These are phyloP conservation scores for Argentina silus DNA, from an alignment of 2,797 vertebrate genomes.

Conservation along the genomic window DNA sequence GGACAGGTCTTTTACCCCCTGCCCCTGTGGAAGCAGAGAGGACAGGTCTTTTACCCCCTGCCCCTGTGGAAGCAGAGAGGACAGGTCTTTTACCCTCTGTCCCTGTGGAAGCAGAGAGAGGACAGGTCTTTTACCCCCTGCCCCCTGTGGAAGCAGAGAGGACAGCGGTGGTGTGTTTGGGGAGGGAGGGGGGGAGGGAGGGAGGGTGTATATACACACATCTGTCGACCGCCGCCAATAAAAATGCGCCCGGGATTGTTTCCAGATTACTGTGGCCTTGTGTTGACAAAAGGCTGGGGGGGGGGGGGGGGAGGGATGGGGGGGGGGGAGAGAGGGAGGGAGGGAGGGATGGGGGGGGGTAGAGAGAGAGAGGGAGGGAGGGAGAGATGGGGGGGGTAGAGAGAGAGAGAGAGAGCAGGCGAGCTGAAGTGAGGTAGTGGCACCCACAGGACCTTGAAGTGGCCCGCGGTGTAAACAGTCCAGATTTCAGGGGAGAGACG, in stretches of 20 bases:
- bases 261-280: constrained; percentile 66
- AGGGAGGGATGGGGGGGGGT: too few species aligned
- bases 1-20: too few species aligned
- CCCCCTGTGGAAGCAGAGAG: constrained; percentile 55
- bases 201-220: constrained; percentile 49
- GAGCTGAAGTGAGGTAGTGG: background rate
- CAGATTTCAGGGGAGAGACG: constrained; percentile 62
- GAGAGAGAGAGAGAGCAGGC: constrained; percentile 63
- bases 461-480: constrained; percentile 66
- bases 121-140: too few species aligned
- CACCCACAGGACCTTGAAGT: constrained; percentile 62
- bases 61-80: too few species aligned
- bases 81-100: too few species aligned
- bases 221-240: constrained; percentile 55
- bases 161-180: constrained; percentile 57
- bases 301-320: too few species aligned
- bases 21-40: too few species aligned
- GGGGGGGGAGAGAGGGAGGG: too few species aligned
- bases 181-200: too few species aligned
- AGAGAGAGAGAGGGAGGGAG: too few species aligned
- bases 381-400: constrained; percentile 43
- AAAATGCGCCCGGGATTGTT: constrained; percentile 58
- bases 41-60: too few species aligned
- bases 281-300: constrained; percentile 74
- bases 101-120: too few species aligned